Evolutionary conservation across 2,797 vertebrate genomes (phyloP).

Genomic region (Thripadectes ignobilis): DNA sequence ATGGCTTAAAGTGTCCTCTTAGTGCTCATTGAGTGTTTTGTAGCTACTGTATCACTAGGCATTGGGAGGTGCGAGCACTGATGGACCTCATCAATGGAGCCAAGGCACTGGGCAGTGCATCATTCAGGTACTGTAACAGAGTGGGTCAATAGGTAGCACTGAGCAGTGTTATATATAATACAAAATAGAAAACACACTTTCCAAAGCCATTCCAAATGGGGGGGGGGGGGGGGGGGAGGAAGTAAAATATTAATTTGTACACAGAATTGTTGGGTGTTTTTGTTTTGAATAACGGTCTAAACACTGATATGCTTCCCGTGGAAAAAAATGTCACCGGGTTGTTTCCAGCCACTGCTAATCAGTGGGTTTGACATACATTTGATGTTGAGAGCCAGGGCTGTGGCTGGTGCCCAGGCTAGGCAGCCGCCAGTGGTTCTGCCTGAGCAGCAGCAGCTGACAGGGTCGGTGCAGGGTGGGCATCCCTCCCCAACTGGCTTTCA

Average conservation of each 20-base stretch:
- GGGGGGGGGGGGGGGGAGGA: background rate
- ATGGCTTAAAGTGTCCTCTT: constrained; percentile 23
- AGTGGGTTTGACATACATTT: background rate
- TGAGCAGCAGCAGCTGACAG: background rate
- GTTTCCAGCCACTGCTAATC: background rate
- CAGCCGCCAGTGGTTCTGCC: background rate
- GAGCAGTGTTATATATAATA: background rate
- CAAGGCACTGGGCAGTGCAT: background rate
- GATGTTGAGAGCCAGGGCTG: background rate
- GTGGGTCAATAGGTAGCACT: background rate
- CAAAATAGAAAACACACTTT: background rate
- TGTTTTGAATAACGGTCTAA: background rate
- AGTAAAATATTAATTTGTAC: background rate
- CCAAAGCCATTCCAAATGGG: background rate
- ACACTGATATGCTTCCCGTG: background rate
- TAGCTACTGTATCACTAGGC: background rate
- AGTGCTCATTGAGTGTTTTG: background rate
- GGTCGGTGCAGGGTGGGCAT: background rate
- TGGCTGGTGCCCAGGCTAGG: background rate
- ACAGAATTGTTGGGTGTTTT: background rate
- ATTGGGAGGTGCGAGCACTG: background rate
- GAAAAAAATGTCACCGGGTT: background rate
- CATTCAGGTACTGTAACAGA: background rate
- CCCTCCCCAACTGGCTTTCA: background rate
- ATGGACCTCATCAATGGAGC: background rate